Evolutionary conservation across 2,113 vertebrate genomes (phyloP).

Genomic region (Geothlypis trichas): DNA sequence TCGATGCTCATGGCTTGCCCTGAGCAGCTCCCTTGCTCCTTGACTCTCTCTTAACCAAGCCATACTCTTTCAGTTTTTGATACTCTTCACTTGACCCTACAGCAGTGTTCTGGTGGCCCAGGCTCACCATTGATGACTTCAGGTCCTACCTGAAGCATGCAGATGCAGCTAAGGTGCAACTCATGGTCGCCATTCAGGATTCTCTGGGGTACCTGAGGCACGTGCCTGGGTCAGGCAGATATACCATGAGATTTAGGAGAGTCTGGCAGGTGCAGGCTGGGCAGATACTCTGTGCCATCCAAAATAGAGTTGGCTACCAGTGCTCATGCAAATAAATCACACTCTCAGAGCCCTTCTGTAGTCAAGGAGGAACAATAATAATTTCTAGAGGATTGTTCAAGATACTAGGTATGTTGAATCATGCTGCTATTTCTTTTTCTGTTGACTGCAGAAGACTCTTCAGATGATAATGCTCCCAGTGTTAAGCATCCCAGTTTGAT

Average conservation of each 20-base stretch:
- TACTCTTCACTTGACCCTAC: fast-evolving
- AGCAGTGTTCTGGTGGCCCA: fast-evolving
- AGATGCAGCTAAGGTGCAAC: not conserved
- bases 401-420: not conserved
- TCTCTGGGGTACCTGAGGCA: not conserved
- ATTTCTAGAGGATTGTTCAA: not conserved
- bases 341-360: not conserved
- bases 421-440: conserved; percentile 34
- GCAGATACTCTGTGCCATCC: not conserved
- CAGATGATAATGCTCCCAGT: conserved; percentile 8
- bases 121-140: not conserved
- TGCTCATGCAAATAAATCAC: not conserved
- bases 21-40: not conserved
- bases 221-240: not conserved
- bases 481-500: conserved; percentile 43
- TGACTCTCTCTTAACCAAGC: not conserved
- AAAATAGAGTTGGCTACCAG: not conserved
- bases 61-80: not conserved
- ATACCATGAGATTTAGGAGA: not conserved
- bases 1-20: not conserved
- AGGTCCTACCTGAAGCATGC: not conserved
- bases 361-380: not conserved
- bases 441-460: conserved; percentile 38
- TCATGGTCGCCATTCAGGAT: not conserved
- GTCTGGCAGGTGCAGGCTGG: not conserved